Evolutionary conservation across 2,113 vertebrate genomes (phyloP).

Genomic region (Neolamprologus modestus): DNA sequence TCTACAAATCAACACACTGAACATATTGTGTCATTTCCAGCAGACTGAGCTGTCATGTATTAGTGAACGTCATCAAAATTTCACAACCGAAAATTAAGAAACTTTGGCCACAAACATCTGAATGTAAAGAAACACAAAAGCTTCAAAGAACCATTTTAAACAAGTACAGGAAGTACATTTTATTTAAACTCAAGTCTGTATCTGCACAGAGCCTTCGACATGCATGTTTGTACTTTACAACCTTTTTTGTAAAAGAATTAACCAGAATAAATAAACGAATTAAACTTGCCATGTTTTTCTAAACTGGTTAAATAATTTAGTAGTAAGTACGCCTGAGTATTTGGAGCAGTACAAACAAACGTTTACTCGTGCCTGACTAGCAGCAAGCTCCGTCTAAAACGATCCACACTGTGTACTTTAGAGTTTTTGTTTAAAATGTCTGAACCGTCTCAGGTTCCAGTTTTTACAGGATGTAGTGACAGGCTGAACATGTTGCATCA

Average conservation of each 20-base stretch:
- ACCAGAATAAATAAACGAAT: accelerated
- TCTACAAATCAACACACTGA: neutral
- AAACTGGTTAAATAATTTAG: neutral
- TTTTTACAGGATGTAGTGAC: neutral
- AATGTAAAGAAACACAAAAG: neutral
- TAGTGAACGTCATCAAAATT: accelerated
- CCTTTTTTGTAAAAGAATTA: neutral
- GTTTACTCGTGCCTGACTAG: accelerated
- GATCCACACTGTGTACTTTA: neutral
- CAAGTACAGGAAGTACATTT: neutral
- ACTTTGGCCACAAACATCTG: neutral
- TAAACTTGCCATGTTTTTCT: neutral
- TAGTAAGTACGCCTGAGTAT: neutral
- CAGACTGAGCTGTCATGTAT: neutral
- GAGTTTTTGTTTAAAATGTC: neutral
- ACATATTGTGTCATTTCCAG: neutral
- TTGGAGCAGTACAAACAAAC: neutral
- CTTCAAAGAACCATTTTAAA: neutral
- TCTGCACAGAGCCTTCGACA: accelerated
- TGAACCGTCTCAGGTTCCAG: neutral
- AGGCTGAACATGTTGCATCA: neutral
- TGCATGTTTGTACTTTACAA: neutral
- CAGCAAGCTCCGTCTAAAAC: accelerated
- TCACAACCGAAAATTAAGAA: neutral
- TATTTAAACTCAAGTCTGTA: neutral